Evolutionary conservation across 2,888 invertebrate genomes (phyloP), one percentile per base, ranked within the genome.

Genomic region (Caenorhabditis sp.): DNA sequence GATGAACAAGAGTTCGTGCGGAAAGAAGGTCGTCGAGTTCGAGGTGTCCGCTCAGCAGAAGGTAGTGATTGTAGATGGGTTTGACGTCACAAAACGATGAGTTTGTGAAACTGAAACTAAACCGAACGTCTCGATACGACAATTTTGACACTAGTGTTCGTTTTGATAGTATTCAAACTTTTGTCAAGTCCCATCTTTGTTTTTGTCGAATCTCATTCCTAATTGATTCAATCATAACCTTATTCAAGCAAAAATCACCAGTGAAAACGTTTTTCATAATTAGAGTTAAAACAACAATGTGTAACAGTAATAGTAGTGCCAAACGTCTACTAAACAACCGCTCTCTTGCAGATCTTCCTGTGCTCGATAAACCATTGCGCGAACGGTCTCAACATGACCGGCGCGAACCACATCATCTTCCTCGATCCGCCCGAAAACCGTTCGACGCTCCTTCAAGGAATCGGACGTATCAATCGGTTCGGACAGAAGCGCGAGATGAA

Each of bases 381-480:
- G 0, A 94, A 94, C 89, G 94, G 94, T 0, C 90, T 94, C 11
- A 94, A 94, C 90, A 90, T 94, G 53, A 92, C 93, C 27, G 94
- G 94, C 90, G 94, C 94, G 0, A 93, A 93, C 0, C 93, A 94
- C 89, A 93, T 94, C 0, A 91, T 94, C 52, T 90, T 94, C 22
- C 92, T 93, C 0, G 94, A 94, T 85, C 94, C 94, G 0, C 91
- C 93, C 41, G 90, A 94, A 17, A 93, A 94, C 89, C 92, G 92
- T 2, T 93, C 93, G 0, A 93, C 93, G 85, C 56, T 56, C 7
- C 17, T 68, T 27, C 94, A 94, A 90, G 94, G 94, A 1, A 92
- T 94, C 66, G 94, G 94, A 0, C 90, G 94, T 71, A 92, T 94
- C 13, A 93, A 94, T 90, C 91, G 94, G 39, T 93, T 94, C 80